Percentiles rank a stretch among this genome's conserved stretches.
phyloP scores from a whole-genome alignment of 1,140 invertebrate genomes.

The Magallana angulata region DNA sequence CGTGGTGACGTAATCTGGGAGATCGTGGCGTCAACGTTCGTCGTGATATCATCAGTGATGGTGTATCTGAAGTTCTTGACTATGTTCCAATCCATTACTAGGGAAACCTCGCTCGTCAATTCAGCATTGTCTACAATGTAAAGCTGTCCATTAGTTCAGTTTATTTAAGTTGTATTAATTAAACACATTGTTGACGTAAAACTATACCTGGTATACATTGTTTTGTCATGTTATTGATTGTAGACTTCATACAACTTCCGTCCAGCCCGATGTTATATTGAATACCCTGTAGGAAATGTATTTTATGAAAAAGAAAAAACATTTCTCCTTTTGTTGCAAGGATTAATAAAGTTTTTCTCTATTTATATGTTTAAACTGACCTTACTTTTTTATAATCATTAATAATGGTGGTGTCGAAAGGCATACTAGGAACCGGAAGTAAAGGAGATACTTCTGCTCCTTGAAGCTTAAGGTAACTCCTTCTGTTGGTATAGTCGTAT shows the following conservation, averaged over 20 bases:
- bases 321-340: no score
- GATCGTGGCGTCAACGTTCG: background rate
- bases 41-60: background rate
- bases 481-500: background rate
- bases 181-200: no score
- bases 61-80: background rate
- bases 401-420: background rate
- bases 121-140: background rate
- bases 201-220: constrained; percentile 8
- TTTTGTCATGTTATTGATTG: constrained; percentile 1
- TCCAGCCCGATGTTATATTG: background rate
- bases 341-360: no score
- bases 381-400: constrained; percentile 20
- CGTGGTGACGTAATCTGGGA: background rate
- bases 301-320: no score
- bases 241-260: background rate
- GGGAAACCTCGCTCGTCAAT: background rate
- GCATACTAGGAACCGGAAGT: background rate
- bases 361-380: background rate
- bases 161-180: no score
- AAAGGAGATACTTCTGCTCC: background rate
- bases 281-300: background rate
- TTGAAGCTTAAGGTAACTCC: background rate
- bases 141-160: background rate
- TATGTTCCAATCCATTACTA: background rate